phyloP scores from a whole-genome alignment of 2,888 invertebrate species.

The Elmis aenea region DNA sequence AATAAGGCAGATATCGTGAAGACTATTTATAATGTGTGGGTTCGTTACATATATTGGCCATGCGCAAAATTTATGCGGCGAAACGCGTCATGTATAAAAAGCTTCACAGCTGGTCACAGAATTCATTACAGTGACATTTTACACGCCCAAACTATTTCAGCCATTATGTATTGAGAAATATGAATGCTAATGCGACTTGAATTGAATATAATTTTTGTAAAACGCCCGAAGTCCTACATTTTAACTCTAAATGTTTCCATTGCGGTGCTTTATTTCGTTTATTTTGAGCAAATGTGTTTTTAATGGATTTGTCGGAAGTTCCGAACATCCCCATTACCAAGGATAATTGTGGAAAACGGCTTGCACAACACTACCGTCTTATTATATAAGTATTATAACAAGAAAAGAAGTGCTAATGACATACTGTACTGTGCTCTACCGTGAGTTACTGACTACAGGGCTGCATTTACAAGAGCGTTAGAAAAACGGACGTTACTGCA shows the following conservation, averaged over 20 bases:
- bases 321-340: slow-evolving; percentile 6
- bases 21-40: slow-evolving; percentile 26
- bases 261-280: slow-evolving; percentile 6
- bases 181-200: slow-evolving; percentile 35
- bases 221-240: slow-evolving; percentile 1
- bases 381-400: slow-evolving; percentile 14
- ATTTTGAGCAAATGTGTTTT: slow-evolving; percentile 16
- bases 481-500: too few relatives aligned
- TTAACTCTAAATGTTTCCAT: slow-evolving; percentile 3
- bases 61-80: slow-evolving; percentile 33
- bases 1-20: slow-evolving; percentile 21
- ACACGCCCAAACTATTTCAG: slow-evolving; percentile 39
- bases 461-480: too few relatives aligned
- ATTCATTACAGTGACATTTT: slow-evolving; percentile 41
- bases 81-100: slow-evolving; percentile 36
- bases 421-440: too few relatives aligned
- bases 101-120: slow-evolving; percentile 40
- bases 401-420: slow-evolving; percentile 13
- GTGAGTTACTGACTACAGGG: too few relatives aligned
- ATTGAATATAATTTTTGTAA: slow-evolving; percentile 16
- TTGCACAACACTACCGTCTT: slow-evolving; percentile 3
- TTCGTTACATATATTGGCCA: slow-evolving; percentile 27
- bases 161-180: slow-evolving; percentile 38
- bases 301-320: slow-evolving; percentile 13
- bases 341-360: slow-evolving; percentile 8